phyloP scores from a whole-genome alignment of 1,140 invertebrate genomes.

The Drosophila murphyi region DNA sequence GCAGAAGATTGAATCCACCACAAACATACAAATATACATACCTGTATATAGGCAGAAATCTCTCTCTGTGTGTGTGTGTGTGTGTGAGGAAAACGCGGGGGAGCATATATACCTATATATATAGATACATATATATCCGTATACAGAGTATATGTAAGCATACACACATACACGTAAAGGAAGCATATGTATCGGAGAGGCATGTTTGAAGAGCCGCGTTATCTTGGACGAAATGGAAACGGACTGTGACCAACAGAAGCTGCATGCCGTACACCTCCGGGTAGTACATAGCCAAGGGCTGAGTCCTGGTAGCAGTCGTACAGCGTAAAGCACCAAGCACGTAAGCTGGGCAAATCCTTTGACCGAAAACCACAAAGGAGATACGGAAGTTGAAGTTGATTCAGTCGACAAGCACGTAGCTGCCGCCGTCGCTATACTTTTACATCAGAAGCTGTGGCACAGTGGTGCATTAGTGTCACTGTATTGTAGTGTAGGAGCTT shows the following conservation, averaged over 20 bases:
- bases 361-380: conserved; percentile 81
- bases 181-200: conserved; percentile 53
- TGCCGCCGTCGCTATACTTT: conserved; percentile 52
- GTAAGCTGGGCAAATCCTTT: conserved; percentile 83
- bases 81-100: conserved; percentile 2
- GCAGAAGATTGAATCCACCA: conserved; percentile 52
- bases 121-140: conserved; percentile 37
- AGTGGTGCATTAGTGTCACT: conserved; percentile 47
- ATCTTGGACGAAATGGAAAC: conserved; percentile 67
- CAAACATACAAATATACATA: conserved; percentile 21
- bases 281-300: conserved; percentile 84
- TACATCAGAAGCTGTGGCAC: conserved; percentile 18
- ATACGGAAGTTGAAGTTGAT: conserved; percentile 84
- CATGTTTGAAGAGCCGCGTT: conserved; percentile 69
- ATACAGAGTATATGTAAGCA: conserved; percentile 47
- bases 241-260: conserved; percentile 79
- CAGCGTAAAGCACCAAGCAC: conserved; percentile 69
- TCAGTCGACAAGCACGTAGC: conserved; percentile 66
- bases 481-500: conserved; percentile 59
- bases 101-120: conserved; percentile 24
- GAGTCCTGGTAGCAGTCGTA: conserved; percentile 82
- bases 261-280: conserved; percentile 83
- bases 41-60: conserved; percentile 30
- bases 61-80: conserved; percentile 12
- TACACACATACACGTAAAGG: conserved; percentile 37